Evolutionary conservation across 2,113 vertebrate genomes (phyloP), one percentile per base, ranked within the genome.

Genomic region (Cepphus grylle): DNA sequence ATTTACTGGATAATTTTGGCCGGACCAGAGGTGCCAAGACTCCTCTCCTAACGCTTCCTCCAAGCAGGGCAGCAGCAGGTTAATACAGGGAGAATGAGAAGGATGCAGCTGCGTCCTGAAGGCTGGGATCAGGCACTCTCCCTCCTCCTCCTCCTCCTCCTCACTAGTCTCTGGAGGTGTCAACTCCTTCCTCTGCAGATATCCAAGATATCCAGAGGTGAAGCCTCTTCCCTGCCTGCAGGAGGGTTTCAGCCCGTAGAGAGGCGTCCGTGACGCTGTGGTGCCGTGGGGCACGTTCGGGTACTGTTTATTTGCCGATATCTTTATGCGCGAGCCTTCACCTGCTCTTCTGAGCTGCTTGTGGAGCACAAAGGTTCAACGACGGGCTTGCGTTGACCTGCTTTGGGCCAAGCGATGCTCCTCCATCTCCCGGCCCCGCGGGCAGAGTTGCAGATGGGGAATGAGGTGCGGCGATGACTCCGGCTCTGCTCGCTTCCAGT

Each of bases 241-340:
- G 38, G 43, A 62, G 16, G 70, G 11, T 73, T 78, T 73, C 52
- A 69, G 40, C 47, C 19, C 6, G 0, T 12, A 29, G 21, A n/a
- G 50, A 59, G 59, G 13, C 4, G 5, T 21, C 61, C 17, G 2
- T 11, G 0, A 0, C 34, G 50, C 62, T 0, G 0, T 61, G 49
- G 36, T 73, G 34, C 22, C 3, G 1, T 7, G 5, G 30, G 42
- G 13, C 43, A 22, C 7, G 0, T 43, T 36, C 0, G 0, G 43
- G 15, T 40, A 45, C 40, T 4, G 0, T n/a, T 69, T 67, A 25
- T 32, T 71, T 53, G 15, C 21, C 23, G 45, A 0, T 22, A 2
- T 40, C 73, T 56, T 47, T n/a, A 12, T 11, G 30, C 26, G 67
- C 40, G 34, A 23, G 5, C 42, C 77, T 91, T 70, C 82, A 40